phyloP scores from a whole-genome alignment of 2,113 vertebrate species.

The Ptychochromis oligacanthus region DNA sequence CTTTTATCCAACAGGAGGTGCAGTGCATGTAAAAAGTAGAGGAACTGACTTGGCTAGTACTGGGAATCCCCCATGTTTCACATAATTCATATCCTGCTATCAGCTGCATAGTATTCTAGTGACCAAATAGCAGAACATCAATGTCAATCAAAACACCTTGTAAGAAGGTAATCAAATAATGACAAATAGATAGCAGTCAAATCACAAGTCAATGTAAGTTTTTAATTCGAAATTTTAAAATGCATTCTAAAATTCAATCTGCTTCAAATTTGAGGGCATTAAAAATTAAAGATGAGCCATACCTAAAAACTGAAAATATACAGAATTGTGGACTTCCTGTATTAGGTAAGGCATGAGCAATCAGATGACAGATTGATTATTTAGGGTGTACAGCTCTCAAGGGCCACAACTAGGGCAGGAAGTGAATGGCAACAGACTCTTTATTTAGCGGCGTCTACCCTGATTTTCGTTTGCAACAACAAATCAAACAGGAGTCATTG shows the following conservation, averaged over 20 bases:
- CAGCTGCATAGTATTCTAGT: neutral
- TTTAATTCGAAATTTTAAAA: neutral
- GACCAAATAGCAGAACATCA: no score
- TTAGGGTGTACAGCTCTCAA: constrained; percentile 30
- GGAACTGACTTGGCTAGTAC: neutral
- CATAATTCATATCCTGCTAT: neutral
- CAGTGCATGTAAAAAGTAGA: neutral
- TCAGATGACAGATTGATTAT: constrained; percentile 40
- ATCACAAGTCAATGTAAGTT: neutral
- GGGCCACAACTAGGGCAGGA: constrained; percentile 50
- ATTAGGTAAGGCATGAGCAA: constrained; percentile 15
- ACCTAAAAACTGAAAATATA: constrained; percentile 8
- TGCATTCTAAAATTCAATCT: neutral
- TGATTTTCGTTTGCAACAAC: constrained; percentile 65
- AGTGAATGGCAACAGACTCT: constrained; percentile 43
- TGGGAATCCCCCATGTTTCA: neutral
- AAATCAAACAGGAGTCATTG: constrained; percentile 70
- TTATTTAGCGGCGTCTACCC: constrained; percentile 59
- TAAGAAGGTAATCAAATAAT: neutral
- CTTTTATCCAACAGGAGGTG: neutral
- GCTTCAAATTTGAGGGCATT: neutral
- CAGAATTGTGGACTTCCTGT: neutral
- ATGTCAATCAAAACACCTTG: no score
- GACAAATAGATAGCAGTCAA: no score
- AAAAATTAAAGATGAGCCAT: neutral